Percentiles rank a stretch among this genome's conserved stretches.
Evolutionary conservation across 2,888 invertebrate species (phyloP).

Genomic region (Chelonus formosanus): DNA sequence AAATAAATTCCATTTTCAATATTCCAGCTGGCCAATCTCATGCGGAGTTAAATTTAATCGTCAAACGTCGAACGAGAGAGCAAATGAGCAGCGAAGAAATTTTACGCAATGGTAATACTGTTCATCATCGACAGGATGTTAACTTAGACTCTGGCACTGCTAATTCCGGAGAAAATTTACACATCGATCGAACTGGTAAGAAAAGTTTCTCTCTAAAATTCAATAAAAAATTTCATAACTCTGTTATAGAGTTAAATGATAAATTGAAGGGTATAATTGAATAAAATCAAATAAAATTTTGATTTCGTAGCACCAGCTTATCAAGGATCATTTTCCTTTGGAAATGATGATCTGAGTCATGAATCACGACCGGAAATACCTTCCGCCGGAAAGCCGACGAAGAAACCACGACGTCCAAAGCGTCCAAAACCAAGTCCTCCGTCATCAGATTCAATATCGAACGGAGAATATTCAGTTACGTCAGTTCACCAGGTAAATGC

Average conservation of each 20-base stretch:
- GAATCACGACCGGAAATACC: constrained; percentile 53
- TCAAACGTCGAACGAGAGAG: constrained; percentile 82
- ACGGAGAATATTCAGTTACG: constrained; percentile 58
- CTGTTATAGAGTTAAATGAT: neutral
- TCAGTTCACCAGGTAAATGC: constrained; percentile 57
- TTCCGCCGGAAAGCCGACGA: constrained; percentile 51
- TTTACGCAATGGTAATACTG: constrained; percentile 59
- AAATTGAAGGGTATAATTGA: no score
- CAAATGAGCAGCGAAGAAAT: constrained; percentile 84
- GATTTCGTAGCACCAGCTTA: constrained; percentile 49
- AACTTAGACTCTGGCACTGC: constrained; percentile 63
- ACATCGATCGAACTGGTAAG: constrained; percentile 54
- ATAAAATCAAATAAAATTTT: no score
- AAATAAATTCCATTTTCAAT: constrained; percentile 5
- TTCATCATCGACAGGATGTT: constrained; percentile 61
- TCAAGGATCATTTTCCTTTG: constrained; percentile 49
- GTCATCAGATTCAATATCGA: constrained; percentile 49
- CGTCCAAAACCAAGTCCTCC: constrained; percentile 54
- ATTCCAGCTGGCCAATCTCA: constrained; percentile 75
- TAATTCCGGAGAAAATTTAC: constrained; percentile 66
- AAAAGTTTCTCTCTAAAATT: constrained; percentile 18
- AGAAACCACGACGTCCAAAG: constrained; percentile 52
- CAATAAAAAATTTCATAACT: neutral
- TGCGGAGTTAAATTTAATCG: constrained; percentile 82
- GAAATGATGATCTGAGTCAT: constrained; percentile 57